phyloP scores from a whole-genome alignment of 2,113 vertebrate species.

The Podarcis raffonei region DNA sequence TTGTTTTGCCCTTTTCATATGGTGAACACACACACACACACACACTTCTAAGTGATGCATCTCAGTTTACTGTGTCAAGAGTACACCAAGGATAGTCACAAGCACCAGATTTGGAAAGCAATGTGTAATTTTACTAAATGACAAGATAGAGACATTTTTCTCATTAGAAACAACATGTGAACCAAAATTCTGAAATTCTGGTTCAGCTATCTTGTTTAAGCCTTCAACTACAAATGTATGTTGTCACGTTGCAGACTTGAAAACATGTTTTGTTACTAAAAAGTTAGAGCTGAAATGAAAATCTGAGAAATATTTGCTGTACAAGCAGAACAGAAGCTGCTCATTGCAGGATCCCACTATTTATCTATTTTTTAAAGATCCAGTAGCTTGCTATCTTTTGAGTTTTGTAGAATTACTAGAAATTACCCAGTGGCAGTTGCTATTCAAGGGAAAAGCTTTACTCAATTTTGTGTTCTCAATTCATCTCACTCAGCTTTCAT shows the following conservation, averaged over 20 bases:
- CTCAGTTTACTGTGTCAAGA: not conserved
- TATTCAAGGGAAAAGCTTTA: too few relatives aligned
- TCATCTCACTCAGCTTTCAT: not conserved
- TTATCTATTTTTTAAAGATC: not conserved
- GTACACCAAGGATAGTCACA: not conserved
- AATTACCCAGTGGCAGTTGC: not conserved
- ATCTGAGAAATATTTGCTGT: not conserved
- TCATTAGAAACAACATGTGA: not conserved
- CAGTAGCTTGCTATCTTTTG: not conserved
- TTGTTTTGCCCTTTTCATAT: not conserved
- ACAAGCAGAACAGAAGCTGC: not conserved
- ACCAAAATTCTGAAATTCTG: not conserved
- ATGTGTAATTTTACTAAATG: not conserved
- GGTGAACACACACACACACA: not conserved
- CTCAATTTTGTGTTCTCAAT: not conserved
- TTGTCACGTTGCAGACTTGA: not conserved
- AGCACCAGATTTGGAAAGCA: not conserved
- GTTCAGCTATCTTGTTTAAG: not conserved
- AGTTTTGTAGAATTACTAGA: not conserved
- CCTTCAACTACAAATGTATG: not conserved
- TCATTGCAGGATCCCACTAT: not conserved
- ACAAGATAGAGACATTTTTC: not conserved
- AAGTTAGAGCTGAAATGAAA: not conserved
- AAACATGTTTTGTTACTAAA: not conserved
- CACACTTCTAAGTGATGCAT: too few relatives aligned